Evolutionary conservation across 2,888 invertebrate genomes (phyloP).

Genomic region (Conistra vaccinii): DNA sequence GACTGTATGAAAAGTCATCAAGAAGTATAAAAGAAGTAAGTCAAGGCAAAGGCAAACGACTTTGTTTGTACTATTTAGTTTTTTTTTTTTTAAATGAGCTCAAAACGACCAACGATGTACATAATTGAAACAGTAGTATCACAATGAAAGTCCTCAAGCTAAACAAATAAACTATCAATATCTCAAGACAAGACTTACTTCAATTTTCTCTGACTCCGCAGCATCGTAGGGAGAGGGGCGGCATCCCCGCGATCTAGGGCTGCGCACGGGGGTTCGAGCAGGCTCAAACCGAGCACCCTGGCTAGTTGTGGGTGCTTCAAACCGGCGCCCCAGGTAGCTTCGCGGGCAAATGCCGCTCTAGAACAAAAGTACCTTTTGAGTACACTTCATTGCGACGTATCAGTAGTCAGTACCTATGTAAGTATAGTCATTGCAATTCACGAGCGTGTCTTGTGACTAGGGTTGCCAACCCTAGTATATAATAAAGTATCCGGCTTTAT

Average conservation of each 20-base stretch:
- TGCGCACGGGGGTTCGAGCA: slow-evolving; percentile 96
- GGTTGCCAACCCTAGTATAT: too few species aligned
- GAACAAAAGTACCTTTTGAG: slow-evolving; percentile 25
- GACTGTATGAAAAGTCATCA: not conserved
- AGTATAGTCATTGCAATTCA: not conserved
- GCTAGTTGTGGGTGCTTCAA: slow-evolving; percentile 96
- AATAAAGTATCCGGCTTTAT: too few species aligned
- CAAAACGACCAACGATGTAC: not conserved
- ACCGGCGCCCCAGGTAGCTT: slow-evolving; percentile 96
- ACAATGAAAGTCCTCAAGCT: not conserved
- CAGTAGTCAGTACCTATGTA: not conserved
- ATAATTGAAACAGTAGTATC: not conserved
- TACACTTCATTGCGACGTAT: slow-evolving; percentile 10
- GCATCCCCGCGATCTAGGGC: slow-evolving; percentile 97
- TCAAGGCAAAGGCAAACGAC: not conserved
- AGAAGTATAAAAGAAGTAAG: not conserved
- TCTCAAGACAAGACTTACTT: slow-evolving; percentile 73
- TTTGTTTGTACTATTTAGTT: not conserved
- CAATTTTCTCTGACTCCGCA: slow-evolving; percentile 88
- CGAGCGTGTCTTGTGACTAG: not conserved
- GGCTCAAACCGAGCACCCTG: slow-evolving; percentile 95
- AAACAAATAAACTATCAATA: slow-evolving; percentile 2
- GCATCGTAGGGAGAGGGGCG: slow-evolving; percentile 95
- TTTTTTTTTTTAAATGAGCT: too few species aligned
- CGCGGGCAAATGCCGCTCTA: slow-evolving; percentile 96